phyloP scores from a whole-genome alignment of 2,888 invertebrate genomes.

The Dynastes tityus region DNA sequence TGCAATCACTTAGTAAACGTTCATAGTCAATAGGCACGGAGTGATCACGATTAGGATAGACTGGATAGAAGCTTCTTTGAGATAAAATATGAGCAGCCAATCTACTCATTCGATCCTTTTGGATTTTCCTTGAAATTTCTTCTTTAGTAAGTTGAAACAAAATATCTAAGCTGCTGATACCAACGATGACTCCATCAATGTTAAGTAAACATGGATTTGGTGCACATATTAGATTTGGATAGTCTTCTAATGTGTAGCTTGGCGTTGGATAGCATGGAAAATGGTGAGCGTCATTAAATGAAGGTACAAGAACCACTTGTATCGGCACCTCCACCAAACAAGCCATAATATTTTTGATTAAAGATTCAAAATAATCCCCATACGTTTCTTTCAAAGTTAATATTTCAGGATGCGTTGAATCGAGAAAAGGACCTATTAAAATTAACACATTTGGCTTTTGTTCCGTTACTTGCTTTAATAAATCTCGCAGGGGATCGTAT shows the following conservation, averaged over 20 bases:
- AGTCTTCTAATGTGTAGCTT: constrained; percentile 76
- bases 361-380: constrained; percentile 82
- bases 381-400: constrained; percentile 77
- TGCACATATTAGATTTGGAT: constrained; percentile 78
- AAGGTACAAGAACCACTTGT: constrained; percentile 83
- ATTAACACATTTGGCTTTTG: constrained; percentile 86
- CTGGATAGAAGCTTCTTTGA: constrained; percentile 88
- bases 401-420: constrained; percentile 79
- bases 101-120: constrained; percentile 81
- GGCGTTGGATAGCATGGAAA: constrained; percentile 89
- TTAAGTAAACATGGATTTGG: constrained; percentile 88
- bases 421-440: constrained; percentile 89
- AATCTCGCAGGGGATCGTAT: constrained; percentile 87
- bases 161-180: constrained; percentile 87
- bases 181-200: constrained; percentile 84
- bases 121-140: constrained; percentile 74
- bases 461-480: constrained; percentile 78
- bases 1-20: constrained; percentile 81
- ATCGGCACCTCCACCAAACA: constrained; percentile 39
- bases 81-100: constrained; percentile 82
- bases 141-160: constrained; percentile 87
- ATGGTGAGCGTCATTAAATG: constrained; percentile 84
- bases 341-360: constrained; percentile 78
- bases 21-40: constrained; percentile 81
- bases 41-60: constrained; percentile 79